Percentiles rank a stretch among this genome's conserved stretches.
Conservation (phyloP, 1,140 invertebrate species). For the Chelonus insularis region DNA sequence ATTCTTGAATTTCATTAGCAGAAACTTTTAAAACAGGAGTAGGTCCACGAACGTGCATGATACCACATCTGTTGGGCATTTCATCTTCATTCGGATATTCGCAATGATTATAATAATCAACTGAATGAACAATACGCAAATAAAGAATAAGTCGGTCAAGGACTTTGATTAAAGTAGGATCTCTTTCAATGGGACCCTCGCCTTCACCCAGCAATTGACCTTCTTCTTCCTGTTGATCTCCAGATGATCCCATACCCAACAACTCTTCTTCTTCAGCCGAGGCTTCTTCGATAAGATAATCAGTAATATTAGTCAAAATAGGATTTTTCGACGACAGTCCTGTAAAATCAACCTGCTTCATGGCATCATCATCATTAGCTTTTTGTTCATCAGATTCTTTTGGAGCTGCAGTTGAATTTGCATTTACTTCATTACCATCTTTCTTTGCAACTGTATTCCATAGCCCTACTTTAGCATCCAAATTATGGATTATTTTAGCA, state of each 20-base stretch:
- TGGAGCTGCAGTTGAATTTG: slow-evolving; percentile 33
- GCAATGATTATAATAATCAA: slow-evolving; percentile 98
- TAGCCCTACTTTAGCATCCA: slow-evolving; percentile 82
- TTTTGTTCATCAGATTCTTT: slow-evolving; percentile 38
- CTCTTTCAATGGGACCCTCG: slow-evolving; percentile 74
- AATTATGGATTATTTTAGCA: slow-evolving; percentile 92
- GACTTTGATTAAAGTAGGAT: slow-evolving; percentile 76
- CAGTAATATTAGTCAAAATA: slow-evolving; percentile 94
- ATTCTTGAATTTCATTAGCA: slow-evolving; percentile 51
- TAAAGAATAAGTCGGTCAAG: slow-evolving; percentile 35
- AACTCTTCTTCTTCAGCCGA: slow-evolving; percentile 98
- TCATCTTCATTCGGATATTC: slow-evolving; percentile 99
- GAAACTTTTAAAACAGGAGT: slow-evolving; percentile 78
- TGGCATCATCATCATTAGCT: slow-evolving; percentile 30
- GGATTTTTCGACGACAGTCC: slow-evolving; percentile 91
- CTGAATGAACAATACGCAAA: slow-evolving; percentile 89
- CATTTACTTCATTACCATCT: slow-evolving; percentile 22
- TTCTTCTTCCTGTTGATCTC: slow-evolving; percentile 60
- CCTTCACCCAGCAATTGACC: slow-evolving; percentile 59
- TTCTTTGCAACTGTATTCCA: slow-evolving; percentile 72
- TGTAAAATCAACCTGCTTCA: slow-evolving; percentile 67
- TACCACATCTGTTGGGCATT: slow-evolving; percentile 98
- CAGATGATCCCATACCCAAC: slow-evolving; percentile 69
- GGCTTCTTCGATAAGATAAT: slow-evolving; percentile 97
- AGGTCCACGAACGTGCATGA: slow-evolving; percentile 93